Evolutionary conservation across 2,797 vertebrate genomes (phyloP).

Genomic region (Peromyscus attwateri): DNA sequence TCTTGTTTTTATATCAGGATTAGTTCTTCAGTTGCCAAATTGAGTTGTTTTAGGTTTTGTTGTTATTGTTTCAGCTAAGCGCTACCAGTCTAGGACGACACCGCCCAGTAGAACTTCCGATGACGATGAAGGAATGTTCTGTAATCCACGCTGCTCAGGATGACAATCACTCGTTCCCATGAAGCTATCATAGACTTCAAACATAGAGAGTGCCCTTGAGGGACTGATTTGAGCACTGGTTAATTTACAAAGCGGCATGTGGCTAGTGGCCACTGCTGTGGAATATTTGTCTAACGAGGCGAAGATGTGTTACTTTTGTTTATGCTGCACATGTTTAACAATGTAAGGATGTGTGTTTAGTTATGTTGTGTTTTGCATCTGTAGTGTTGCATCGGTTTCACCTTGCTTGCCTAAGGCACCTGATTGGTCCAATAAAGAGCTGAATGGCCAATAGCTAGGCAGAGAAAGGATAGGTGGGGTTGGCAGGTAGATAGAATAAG

Average conservation of each 20-base stretch:
- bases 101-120: background rate
- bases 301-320: background rate
- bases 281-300: background rate
- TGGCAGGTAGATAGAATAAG: background rate
- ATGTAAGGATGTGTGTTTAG: background rate
- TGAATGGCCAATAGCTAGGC: background rate
- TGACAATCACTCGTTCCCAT: background rate
- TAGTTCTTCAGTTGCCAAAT: background rate
- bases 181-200: background rate
- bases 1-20: background rate
- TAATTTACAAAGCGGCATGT: background rate
- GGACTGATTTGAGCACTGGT: background rate
- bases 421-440: background rate
- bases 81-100: background rate
- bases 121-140: background rate
- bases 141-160: background rate
- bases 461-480: background rate
- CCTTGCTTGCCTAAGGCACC: background rate
- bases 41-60: background rate
- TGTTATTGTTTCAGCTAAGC: background rate
- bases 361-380: background rate
- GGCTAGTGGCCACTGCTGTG: background rate
- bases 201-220: background rate
- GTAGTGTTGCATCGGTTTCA: background rate
- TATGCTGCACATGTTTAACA: background rate